These are phyloP conservation scores for Scaptomyza polygonia DNA, from an alignment of 2,888 invertebrate species.

Conservation along the genomic window DNA sequence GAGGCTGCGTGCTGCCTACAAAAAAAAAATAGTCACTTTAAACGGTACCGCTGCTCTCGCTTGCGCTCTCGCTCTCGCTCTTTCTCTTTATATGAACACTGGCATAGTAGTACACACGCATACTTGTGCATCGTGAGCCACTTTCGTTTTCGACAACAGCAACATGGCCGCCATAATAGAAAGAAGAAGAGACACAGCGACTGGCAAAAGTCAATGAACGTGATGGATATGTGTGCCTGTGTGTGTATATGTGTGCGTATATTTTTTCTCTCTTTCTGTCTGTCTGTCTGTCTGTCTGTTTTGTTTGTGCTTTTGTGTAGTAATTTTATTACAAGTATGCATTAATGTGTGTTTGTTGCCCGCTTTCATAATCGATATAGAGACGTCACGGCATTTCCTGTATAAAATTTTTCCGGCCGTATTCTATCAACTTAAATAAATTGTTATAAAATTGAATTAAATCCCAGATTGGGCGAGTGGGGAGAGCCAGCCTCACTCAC, in stretches of 20 bases:
- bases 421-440: constrained; percentile 70
- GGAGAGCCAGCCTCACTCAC: too few species aligned
- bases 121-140: constrained; percentile 51
- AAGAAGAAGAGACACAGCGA: constrained; percentile 30
- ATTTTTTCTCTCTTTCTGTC: background rate
- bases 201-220: constrained; percentile 74
- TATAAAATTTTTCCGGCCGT: constrained; percentile 50
- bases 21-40: constrained; percentile 27
- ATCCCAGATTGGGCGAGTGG: constrained; percentile 9
- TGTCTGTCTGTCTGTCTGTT: constrained; percentile 2
- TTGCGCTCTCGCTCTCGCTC: background rate
- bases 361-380: constrained; percentile 68
- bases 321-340: constrained; percentile 14
- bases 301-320: background rate
- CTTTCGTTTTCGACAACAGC: constrained; percentile 72
- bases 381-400: constrained; percentile 64
- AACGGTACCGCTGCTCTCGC: constrained; percentile 7
- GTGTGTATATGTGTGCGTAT: constrained; percentile 9
- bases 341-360: constrained; percentile 37
- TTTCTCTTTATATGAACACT: too few species aligned
- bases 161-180: constrained; percentile 49
- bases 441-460: constrained; percentile 74
- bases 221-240: constrained; percentile 4
- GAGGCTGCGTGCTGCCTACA: constrained; percentile 60
- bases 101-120: background rate